A percentile compares a stretch with the other conserved stretches of the same genome.
phyloP scores from a whole-genome alignment of 2,888 invertebrate species.

The Leptinotarsa haldemani region DNA sequence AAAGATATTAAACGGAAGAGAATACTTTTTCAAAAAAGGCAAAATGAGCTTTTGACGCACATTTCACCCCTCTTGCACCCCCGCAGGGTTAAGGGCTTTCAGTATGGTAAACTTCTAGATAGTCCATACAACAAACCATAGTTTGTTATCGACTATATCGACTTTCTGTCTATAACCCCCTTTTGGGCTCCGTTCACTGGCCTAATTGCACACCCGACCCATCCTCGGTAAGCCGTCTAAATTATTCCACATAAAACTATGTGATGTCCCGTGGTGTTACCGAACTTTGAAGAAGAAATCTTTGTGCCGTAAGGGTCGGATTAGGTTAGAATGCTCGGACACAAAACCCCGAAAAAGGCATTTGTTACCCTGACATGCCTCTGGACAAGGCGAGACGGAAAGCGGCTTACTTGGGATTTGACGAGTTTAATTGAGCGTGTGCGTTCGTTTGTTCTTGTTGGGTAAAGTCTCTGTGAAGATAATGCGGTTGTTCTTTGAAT shows the following conservation, averaged over 20 bases:
- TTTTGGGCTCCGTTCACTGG: no score
- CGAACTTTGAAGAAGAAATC: slow-evolving; percentile 27
- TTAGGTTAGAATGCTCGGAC: slow-evolving; percentile 19
- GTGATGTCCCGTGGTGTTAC: slow-evolving; percentile 27
- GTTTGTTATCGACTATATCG: rapidly evolving
- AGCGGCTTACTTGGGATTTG: not conserved
- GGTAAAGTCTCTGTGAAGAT: no score
- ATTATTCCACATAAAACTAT: slow-evolving; percentile 33
- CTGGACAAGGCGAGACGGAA: slow-evolving; percentile 2
- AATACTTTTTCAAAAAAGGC: no score
- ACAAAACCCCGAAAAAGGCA: slow-evolving; percentile 4
- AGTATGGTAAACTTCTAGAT: no score
- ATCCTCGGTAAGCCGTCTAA: slow-evolving; percentile 10
- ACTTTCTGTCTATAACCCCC: no score
- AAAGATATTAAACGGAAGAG: no score
- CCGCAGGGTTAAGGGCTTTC: no score
- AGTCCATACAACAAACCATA: no score
- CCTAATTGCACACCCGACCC: not conserved
- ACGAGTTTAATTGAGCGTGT: slow-evolving; percentile 4
- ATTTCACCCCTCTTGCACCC: no score
- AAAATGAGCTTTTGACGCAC: no score
- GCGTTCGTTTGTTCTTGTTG: not conserved
- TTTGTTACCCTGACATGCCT: slow-evolving; percentile 1
- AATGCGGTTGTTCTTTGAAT: no score
- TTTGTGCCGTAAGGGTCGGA: slow-evolving; percentile 29